These are phyloP conservation scores for Polypedilum vanderplanki DNA, from an alignment of 1,140 invertebrate species.

Conservation along the genomic window DNA sequence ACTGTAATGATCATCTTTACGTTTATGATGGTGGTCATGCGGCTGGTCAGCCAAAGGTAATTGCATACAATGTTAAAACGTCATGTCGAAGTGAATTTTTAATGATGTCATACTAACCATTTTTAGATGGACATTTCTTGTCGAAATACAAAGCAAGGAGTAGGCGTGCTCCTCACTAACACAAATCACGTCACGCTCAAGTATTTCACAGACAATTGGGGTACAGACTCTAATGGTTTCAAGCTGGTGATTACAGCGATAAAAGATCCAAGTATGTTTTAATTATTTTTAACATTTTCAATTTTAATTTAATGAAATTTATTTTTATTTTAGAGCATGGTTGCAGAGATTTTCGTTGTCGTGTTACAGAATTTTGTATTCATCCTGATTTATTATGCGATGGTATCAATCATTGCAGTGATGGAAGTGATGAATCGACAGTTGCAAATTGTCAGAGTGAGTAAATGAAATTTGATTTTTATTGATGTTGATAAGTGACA, in stretches of 20 bases:
- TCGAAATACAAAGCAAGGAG: conserved; percentile 76
- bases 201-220: conserved; percentile 88
- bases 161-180: conserved; percentile 79
- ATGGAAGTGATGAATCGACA: conserved; percentile 80
- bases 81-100: neutral
- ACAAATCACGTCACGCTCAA: conserved; percentile 90
- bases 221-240: conserved; percentile 83
- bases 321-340: conserved; percentile 58
- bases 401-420: conserved; percentile 85
- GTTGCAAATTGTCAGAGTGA: conserved; percentile 74
- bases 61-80: conserved; percentile 30
- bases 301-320: neutral
- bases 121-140: conserved; percentile 80
- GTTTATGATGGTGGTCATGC: conserved; percentile 89
- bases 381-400: conserved; percentile 81
- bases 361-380: conserved; percentile 80
- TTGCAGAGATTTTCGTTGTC: conserved; percentile 81
- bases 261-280: conserved; percentile 79
- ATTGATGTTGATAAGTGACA: neutral
- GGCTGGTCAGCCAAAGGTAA: conserved; percentile 77
- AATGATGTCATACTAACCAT: conserved; percentile 1
- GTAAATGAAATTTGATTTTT: conserved; percentile 38
- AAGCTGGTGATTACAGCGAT: conserved; percentile 88
- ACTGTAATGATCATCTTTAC: conserved; percentile 88
- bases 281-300: conserved; percentile 29